Evolutionary conservation across 2,113 vertebrate species (phyloP).

Genomic region (Nothoprocta pentlandii): DNA sequence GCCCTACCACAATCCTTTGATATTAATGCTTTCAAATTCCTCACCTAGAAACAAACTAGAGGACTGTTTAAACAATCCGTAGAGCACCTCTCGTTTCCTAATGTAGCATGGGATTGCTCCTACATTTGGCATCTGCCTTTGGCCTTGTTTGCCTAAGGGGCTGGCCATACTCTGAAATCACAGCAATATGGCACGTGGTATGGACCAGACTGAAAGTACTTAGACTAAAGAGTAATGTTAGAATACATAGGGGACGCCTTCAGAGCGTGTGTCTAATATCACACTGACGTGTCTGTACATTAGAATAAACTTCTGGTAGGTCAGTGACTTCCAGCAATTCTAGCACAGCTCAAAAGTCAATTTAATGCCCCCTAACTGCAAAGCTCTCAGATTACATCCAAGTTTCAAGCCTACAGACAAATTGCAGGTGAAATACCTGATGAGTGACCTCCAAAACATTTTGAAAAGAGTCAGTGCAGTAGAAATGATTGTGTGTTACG

Average conservation of each 20-base stretch:
- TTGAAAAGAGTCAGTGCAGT: not conserved
- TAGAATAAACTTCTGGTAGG: not conserved
- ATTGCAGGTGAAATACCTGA: conserved; percentile 1
- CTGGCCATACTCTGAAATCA: conserved; percentile 15
- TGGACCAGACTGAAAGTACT: conserved; percentile 40
- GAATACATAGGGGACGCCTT: conserved; percentile 2
- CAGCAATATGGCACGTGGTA: not conserved
- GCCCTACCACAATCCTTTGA: rapidly evolving
- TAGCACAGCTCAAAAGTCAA: not conserved
- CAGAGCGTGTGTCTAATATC: conserved; percentile 30
- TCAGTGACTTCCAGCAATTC: not conserved
- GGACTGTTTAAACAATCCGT: not conserved
- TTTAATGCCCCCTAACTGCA: not conserved
- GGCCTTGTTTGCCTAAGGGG: too few species aligned
- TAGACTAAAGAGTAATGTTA: conserved; percentile 44
- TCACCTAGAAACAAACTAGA: not conserved
- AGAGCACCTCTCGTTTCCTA: not conserved
- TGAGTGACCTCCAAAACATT: conserved; percentile 10
- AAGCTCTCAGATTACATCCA: not conserved
- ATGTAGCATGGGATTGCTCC: not conserved
- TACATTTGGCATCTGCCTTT: not conserved
- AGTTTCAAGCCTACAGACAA: not conserved
- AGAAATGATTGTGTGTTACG: conserved; percentile 14
- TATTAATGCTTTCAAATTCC: not conserved
- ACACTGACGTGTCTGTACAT: not conserved